Conservation (phyloP, 2,888 invertebrate genomes). For the Phaonia tiefii region DNA sequence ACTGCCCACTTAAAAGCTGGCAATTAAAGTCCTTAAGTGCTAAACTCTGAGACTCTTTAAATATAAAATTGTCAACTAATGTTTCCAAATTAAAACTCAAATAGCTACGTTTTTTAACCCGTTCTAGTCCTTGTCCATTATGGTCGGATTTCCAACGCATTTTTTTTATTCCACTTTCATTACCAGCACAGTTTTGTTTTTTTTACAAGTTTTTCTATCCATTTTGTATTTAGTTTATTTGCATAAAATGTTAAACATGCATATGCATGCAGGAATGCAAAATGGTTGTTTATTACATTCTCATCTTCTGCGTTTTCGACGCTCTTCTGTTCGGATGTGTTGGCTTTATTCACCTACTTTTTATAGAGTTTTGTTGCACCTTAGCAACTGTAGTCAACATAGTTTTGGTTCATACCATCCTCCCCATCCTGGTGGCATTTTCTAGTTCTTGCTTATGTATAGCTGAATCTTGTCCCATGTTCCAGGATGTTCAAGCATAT, state of each 20-base stretch:
- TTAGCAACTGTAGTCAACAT: neutral
- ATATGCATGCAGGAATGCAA: slow-evolving; percentile 54
- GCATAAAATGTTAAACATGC: slow-evolving; percentile 60
- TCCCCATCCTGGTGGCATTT: neutral
- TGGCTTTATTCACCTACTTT: neutral
- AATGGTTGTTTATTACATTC: slow-evolving; percentile 26
- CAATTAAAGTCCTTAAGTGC: too few relatives aligned
- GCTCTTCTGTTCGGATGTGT: neutral
- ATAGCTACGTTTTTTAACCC: too few relatives aligned
- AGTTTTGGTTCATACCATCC: neutral
- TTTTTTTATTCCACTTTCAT: slow-evolving; percentile 6
- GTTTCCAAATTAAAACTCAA: too few relatives aligned
- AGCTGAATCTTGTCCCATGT: slow-evolving; percentile 1
- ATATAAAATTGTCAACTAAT: too few relatives aligned
- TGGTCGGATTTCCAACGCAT: slow-evolving; percentile 5
- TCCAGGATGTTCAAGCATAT: slow-evolving; percentile 54
- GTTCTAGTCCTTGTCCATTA: too few relatives aligned
- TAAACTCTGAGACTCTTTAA: too few relatives aligned
- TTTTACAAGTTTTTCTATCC: too few relatives aligned
- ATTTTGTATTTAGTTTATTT: slow-evolving; percentile 64
- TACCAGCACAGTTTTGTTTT: neutral
- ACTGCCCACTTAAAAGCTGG: too few relatives aligned
- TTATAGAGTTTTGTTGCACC: neutral
- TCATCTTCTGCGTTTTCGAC: slow-evolving; percentile 8
- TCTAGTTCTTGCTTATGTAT: neutral